Evolutionary conservation across 2,113 vertebrate genomes (phyloP), one percentile per base, ranked within the genome.

Genomic region (Channa argus): DNA sequence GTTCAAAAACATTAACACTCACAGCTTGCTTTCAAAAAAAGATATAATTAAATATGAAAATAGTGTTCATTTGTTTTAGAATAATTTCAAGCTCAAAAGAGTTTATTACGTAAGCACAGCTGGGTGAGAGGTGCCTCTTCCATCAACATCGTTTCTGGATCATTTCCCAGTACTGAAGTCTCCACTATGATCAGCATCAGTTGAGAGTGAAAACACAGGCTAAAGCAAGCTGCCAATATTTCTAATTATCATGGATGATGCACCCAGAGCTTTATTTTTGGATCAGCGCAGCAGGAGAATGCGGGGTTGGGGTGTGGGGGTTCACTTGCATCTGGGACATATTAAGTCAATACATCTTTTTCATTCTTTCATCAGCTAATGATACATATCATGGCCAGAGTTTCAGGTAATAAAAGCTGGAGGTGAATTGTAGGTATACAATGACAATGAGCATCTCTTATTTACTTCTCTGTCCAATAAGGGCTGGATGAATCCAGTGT

Each of bases 161-260:
- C 10, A 1, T 33, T 82, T 87, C 86, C 85, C 49, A 52, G 53
- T 63, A 63, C 79, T 73, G 46, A 71, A 77, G 66, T 67, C 77
- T 83, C 63, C 71, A 50, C 66, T 56, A 45, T 70, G 65, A 89
- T 82, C 64, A 71, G 24, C 56, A 11, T 77, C 70, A 76, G 47
- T 61, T 34, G 51, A 74, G 64, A 86, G 71, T 71, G 72, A 86
- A 83, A 79, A 80, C 55, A 78, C 49, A 58, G 71, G 76, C 36
- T 63, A 38, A 66, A 66, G 63, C 58, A 53, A 55, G 63, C 77
- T 81, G 76, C 77, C 77, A 85, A 79, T 80, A 74, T 58, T 63
- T 81, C 14, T 73, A 87, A 88, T 85, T 86, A 84, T 83, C 34
- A 63, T 54, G 74, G 74, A 83, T 79, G 51, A 77, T 78, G 67